phyloP scores from a whole-genome alignment of 2,888 invertebrate species.

The Hypomecis atomaria region DNA sequence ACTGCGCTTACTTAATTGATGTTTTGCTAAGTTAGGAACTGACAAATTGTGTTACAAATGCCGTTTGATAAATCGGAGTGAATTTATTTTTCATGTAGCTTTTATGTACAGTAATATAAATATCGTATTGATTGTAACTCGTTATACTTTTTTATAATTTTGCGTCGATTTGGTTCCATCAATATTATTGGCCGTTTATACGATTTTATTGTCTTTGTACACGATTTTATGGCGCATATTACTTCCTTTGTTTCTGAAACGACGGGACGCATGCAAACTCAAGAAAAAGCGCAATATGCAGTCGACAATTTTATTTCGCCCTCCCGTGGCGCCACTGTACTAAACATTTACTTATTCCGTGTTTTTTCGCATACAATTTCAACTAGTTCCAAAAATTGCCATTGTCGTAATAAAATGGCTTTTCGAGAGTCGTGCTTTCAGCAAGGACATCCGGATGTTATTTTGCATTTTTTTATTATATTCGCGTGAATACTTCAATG shows the following conservation, averaged over 20 bases:
- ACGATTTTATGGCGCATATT: constrained; percentile 29
- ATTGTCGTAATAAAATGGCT: constrained; percentile 12
- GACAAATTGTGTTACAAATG: too few species aligned
- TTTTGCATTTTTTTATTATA: constrained; percentile 30
- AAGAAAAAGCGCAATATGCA: constrained; percentile 1
- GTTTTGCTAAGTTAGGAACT: too few species aligned
- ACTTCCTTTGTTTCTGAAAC: constrained; percentile 35
- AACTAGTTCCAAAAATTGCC: constrained; percentile 15
- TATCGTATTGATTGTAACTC: too few species aligned
- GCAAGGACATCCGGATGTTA: constrained; percentile 57
- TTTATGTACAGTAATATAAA: too few species aligned
- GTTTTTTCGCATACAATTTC: constrained; percentile 6
- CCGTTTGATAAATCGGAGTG: too few species aligned
- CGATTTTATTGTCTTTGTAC: constrained; percentile 23
- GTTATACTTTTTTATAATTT: too few species aligned
- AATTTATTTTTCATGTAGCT: too few species aligned
- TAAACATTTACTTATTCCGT: neutral
- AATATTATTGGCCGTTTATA: constrained; percentile 14
- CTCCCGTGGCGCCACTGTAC: constrained; percentile 12
- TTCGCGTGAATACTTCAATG: constrained; percentile 35
- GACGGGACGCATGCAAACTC: constrained; percentile 14
- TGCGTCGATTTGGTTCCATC: neutral
- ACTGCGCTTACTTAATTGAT: too few species aligned
- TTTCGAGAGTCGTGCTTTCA: constrained; percentile 46
- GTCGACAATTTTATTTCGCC: constrained; percentile 8